These are phyloP conservation scores for Furcula furcula DNA, from an alignment of 2,888 invertebrate genomes.

Conservation along the genomic window DNA sequence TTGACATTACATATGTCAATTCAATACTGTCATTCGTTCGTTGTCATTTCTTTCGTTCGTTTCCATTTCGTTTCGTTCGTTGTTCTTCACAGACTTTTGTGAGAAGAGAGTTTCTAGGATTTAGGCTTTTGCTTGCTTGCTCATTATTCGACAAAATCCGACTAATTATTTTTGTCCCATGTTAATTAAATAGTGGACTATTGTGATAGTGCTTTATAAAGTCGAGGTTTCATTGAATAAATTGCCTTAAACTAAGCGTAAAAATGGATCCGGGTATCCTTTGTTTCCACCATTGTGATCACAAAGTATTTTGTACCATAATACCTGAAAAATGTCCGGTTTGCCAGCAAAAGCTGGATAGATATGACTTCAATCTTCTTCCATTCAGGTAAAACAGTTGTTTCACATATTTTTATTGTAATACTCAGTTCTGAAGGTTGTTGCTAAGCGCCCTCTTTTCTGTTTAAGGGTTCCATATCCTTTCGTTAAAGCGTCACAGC, in stretches of 20 bases:
- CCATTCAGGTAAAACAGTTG: constrained; percentile 85
- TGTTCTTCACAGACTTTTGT: too few species aligned
- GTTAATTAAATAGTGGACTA: constrained; percentile 23
- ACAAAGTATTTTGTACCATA: constrained; percentile 90
- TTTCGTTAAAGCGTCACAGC: constrained; percentile 90
- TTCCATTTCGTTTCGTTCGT: too few species aligned
- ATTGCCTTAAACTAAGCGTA: constrained; percentile 31
- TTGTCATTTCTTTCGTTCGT: too few species aligned
- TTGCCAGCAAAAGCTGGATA: constrained; percentile 83
- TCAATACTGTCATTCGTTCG: too few species aligned
- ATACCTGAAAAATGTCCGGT: constrained; percentile 90
- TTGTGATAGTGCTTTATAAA: constrained; percentile 20
- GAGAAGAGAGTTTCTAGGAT: too few species aligned
- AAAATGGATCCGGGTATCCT: constrained; percentile 90
- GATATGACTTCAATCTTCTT: constrained; percentile 85
- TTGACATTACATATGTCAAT: too few species aligned
- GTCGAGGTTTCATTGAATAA: constrained; percentile 50
- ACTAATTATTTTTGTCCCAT: constrained; percentile 34
- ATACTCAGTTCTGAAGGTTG: constrained; percentile 43
- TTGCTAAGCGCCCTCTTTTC: constrained; percentile 58
- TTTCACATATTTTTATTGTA: constrained; percentile 5
- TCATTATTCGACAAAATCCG: constrained; percentile 36
- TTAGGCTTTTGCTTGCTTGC: constrained; percentile 53
- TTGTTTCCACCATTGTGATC: constrained; percentile 94
- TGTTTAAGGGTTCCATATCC: constrained; percentile 90